phyloP scores from a whole-genome alignment of 2,113 vertebrate species.

The Eurypyga helias region DNA sequence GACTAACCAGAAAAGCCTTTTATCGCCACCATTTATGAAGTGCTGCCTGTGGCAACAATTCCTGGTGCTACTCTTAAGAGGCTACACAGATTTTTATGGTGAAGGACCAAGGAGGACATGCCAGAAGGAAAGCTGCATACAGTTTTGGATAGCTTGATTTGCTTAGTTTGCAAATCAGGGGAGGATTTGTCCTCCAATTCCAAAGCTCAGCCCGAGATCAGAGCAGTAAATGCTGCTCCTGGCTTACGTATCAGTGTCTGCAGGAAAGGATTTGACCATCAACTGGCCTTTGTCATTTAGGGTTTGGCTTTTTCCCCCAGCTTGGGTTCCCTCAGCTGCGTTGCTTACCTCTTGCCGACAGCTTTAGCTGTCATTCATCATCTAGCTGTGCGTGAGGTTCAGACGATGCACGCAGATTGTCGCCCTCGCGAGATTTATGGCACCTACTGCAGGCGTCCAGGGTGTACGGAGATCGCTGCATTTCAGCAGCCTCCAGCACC shows the following conservation, averaged over 20 bases:
- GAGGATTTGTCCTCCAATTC: not conserved
- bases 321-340: not conserved
- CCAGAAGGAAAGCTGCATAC: not conserved
- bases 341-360: not conserved
- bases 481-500: not conserved
- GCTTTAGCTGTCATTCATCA: not conserved
- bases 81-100: not conserved
- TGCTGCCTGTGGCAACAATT: not conserved
- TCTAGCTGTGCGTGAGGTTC: not conserved
- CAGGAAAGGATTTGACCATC: not conserved
- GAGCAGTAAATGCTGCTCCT: not conserved
- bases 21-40: not conserved
- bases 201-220: not conserved
- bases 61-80: not conserved
- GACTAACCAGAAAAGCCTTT: not conserved
- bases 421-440: not conserved
- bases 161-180: not conserved
- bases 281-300: not conserved
- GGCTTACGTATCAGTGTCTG: not conserved
- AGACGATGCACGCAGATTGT: not conserved
- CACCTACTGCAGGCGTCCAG: not conserved
- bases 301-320: not conserved
- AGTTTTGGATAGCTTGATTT: not conserved
- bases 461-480: fast-evolving
- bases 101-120: not conserved